Base-by-base conservation (phyloP, 1,140 invertebrate species). In the Ceratitis capitata region DNA sequence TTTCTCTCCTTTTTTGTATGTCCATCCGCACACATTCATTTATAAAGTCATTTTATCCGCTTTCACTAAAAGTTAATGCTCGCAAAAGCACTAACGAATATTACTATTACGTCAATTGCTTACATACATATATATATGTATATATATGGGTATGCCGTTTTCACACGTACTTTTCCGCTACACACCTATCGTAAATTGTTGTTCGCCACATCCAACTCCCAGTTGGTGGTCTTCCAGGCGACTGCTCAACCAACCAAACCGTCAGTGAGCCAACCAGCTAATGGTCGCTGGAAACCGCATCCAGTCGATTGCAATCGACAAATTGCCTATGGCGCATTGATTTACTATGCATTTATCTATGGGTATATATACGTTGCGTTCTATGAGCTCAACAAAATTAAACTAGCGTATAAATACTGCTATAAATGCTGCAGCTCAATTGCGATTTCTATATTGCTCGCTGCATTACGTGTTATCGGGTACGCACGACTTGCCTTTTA, bases 401-500 rank as follows among this genome's bases (percentile, higher is more conserved):
- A 53, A 53, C 23, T 29, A 29, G 49, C 26, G 35, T 51, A n/a
- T 49, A 51, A 83, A 83, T 16, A 35, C 26, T 89, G 87, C 87
- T 88, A 86, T 89, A 88, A n/a, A n/a, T n/a, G n/a, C n/a, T n/a
- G n/a, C n/a, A n/a, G n/a, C n/a, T 88, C 90, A 91, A 91, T 91
- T 14, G 69, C 69, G 87, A 89, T 91, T 89, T 87, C 84, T 74
- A 86, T 87, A 91, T 91, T 89, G 88, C 89, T 10, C 29, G 16
- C 14, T 69, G 61, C 3, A 39, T 89, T 88, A 91, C 90, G 90
- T 91, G 89, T 89, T n/a, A n/a, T n/a, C n/a, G n/a, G n/a, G 89
- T 91, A 89, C 89, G 89, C 89, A 91, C 89, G 89, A 90, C 89
- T 90, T 89, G 89, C 88, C 89, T 91, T 91, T 91, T 91, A 88